Evolutionary conservation across 2,888 invertebrate species (phyloP).

Genomic region (Heterodera filipjevi): DNA sequence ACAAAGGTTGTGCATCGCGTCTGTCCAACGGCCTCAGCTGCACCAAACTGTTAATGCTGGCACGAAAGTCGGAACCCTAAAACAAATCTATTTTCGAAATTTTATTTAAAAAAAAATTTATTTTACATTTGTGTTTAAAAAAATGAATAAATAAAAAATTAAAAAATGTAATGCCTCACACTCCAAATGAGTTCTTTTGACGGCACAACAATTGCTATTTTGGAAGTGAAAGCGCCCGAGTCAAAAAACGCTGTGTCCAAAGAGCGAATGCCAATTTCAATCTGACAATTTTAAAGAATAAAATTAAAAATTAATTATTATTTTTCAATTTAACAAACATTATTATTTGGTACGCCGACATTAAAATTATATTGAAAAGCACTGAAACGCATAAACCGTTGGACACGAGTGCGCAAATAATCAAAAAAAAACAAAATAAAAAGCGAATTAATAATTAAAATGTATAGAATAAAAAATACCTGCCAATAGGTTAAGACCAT

Average conservation of each 20-base stretch:
- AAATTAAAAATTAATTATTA: not conserved
- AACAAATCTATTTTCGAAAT: not conserved
- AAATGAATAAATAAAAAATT: not conserved
- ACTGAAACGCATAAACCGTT: slow-evolving; percentile 57
- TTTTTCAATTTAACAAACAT: slow-evolving; percentile 19
- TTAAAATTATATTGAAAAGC: slow-evolving; percentile 61
- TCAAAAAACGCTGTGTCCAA: slow-evolving; percentile 48
- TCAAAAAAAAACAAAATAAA: slow-evolving; percentile 32
- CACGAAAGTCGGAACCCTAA: slow-evolving; percentile 59
- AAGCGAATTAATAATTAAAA: not conserved
- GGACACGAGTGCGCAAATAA: slow-evolving; percentile 55
- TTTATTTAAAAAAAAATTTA: too few species aligned
- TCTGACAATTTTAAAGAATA: slow-evolving; percentile 3
- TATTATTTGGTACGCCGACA: slow-evolving; percentile 48
- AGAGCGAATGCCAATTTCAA: slow-evolving; percentile 14
- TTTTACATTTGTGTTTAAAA: too few species aligned
- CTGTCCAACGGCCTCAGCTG: slow-evolving; percentile 55
- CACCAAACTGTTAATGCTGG: slow-evolving; percentile 53
- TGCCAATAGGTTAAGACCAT: slow-evolving; percentile 19
- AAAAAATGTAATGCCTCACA: slow-evolving; percentile 9
- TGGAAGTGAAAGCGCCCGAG: slow-evolving; percentile 50
- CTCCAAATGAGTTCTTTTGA: slow-evolving; percentile 31
- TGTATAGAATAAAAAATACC: slow-evolving; percentile 3
- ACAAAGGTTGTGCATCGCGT: slow-evolving; percentile 1
- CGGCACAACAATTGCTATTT: slow-evolving; percentile 17